Base-by-base conservation (phyloP, 1,140 invertebrate species). In the Luehdorfia chinensis region DNA sequence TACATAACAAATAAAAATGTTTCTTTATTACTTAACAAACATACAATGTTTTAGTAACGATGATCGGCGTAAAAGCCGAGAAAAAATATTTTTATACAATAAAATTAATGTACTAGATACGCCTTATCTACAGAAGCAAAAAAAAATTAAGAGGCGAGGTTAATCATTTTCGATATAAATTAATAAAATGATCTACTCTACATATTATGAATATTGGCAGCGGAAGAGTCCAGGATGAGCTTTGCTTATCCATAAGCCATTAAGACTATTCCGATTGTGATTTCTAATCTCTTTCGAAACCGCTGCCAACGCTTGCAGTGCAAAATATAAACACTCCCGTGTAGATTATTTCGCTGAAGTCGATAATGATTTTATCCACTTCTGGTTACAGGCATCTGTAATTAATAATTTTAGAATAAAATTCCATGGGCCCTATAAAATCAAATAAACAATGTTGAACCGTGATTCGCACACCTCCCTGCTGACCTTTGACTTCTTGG, bases 71-170 rank as follows among this genome's bases (percentile, higher is more conserved):
- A 37, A 54, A 64, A 39, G 62, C 69, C 63, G 77, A 83, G 56
- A 67, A 75, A 70, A 69, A 60, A 63, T 52, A 61, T 33, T 50
- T n/a, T 64, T 59, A 55, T 61, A 65, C 63, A 69, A 68, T 59
- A 68, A 65, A 67, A 67, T 19, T 73, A 66, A 68, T 61, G 45
- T 66, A 60, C 59, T 61, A 72, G 51, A 72, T 62, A 74, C 37
- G 60, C 57, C 28, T 67, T 77, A 79, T 77, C 74, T 80, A 84
- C 71, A 79, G 52, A 62, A 77, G 69, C 68, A 59, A 70, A 60
- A 62, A 50, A 61, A 67, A 61, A 63, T 55, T 53, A 57, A 28
- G 33, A 62, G 59, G 65, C 61, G 55, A 66, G 59, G 56, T 72
- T 62, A 62, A 65, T 63, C 55, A 59, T 51, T 59, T 53, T 52